These are phyloP conservation scores for Buteo buteo DNA, from an alignment of 2,113 vertebrate species.

Conservation along the genomic window DNA sequence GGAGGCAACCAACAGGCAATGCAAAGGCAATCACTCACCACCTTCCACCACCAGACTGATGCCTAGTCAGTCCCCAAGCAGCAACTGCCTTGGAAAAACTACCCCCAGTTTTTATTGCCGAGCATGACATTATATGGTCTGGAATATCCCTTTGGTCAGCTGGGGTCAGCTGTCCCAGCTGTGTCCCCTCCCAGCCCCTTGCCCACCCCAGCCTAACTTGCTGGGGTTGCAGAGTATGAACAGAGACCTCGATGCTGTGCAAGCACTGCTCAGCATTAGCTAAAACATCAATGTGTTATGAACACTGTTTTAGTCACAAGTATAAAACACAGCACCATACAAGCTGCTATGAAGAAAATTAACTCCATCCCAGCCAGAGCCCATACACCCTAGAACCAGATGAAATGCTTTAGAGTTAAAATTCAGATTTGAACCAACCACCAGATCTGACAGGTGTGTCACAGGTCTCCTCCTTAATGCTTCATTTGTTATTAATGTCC, in stretches of 20 bases:
- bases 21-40: not conserved
- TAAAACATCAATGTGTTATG: not conserved
- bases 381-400: not conserved
- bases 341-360: not conserved
- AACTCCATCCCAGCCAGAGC: not conserved
- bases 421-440: not conserved
- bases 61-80: not conserved
- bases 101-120: not conserved
- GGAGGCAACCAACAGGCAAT: not conserved
- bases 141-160: too few relatives aligned
- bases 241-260: not conserved
- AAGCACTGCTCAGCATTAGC: not conserved
- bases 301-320: too few relatives aligned
- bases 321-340: rapidly evolving
- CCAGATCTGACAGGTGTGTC: not conserved
- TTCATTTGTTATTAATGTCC: not conserved
- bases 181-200: not conserved
- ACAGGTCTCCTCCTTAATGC: not conserved
- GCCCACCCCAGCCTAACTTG: not conserved
- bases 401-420: not conserved
- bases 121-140: not conserved
- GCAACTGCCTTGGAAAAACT: not conserved
- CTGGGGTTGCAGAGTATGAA: not conserved
- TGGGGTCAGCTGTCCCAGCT: not conserved
- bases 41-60: not conserved